Evolutionary conservation across 2,888 invertebrate species (phyloP), one percentile per base, ranked within the genome.

Genomic region (Morpho achilles): DNA sequence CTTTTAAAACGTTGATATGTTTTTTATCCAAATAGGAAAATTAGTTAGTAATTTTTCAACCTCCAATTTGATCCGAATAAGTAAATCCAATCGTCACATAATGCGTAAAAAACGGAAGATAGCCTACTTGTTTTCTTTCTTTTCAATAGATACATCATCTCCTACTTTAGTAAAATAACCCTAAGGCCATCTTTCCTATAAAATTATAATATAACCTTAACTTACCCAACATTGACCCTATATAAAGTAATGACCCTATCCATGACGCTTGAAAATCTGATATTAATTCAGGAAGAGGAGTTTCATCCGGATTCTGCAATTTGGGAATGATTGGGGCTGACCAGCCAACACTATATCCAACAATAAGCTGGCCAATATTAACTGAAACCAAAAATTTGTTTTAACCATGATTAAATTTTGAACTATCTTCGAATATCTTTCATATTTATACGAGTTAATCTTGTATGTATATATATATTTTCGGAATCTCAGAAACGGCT

Each of bases 311-410:
- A 45, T 77, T 73, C 39, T 70, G 69, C 8, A 93, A 74, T 45
- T 87, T 82, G 0, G 87, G 84, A 7, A 92, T 75, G 0, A 92
- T 90, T 0, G 93, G 92, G 0, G 93, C 91, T 0, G 92, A 88
- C 91, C 92, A 93, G 0, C 92, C 92, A 1, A 92, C 70, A 2
- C 83, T 83, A 39, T 84, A 86, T 3, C 92, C 92, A 0, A 80
- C 87, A 16, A 85, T 77, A 2, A 91, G 67, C 1, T 91, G 87
- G n/a, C 91, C 80, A 4, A 91, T 64, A 41, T 89, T 87, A 16
- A 61, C 61, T 61, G 8, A 46, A 61, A 55, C 32, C 9, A 61
- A 59, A 49, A 41, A 52, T 0, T 5, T 46, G 7, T 7, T 16
- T 46, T n/a, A 46, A 16, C 1, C 5, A 22, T 22, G 8, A 22